Conservation (phyloP, 2,797 vertebrate genomes). For the Urocyon cinereoargenteus region DNA sequence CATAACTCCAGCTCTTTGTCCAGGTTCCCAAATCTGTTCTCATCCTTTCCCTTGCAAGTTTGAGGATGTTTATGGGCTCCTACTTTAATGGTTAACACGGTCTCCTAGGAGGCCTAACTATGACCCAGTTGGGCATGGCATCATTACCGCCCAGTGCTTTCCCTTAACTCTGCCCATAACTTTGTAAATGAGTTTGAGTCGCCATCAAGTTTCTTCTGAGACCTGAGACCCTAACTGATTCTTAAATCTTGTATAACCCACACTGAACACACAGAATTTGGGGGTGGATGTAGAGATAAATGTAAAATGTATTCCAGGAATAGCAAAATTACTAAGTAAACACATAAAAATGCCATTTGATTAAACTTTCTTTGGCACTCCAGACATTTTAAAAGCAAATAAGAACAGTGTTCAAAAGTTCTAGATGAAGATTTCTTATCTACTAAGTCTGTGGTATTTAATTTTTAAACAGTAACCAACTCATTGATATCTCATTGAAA, state of each 20-base stretch:
- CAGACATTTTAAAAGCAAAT: neutral
- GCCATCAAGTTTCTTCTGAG: neutral
- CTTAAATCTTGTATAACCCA: neutral
- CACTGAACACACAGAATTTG: neutral
- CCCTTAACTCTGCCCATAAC: neutral
- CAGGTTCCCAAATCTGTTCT: neutral
- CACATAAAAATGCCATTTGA: neutral
- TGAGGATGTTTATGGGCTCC: rapidly evolving
- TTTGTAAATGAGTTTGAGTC: neutral
- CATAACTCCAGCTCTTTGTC: neutral
- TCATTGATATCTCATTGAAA: neutral
- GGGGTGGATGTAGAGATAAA: neutral
- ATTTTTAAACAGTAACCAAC: neutral
- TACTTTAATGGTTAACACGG: too few species aligned
- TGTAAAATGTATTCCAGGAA: neutral
- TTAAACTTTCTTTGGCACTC: neutral
- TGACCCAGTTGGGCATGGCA: neutral
- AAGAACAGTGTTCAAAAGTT: neutral
- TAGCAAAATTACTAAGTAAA: neutral
- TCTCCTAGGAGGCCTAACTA: neutral
- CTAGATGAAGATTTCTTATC: neutral
- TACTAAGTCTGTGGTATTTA: neutral
- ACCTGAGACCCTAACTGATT: neutral
- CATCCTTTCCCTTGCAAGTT: neutral
- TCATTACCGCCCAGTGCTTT: neutral